Evolutionary conservation across 2,888 invertebrate genomes (phyloP), one percentile per base, ranked within the genome.

Genomic region (Glaucopsyche alexis): DNA sequence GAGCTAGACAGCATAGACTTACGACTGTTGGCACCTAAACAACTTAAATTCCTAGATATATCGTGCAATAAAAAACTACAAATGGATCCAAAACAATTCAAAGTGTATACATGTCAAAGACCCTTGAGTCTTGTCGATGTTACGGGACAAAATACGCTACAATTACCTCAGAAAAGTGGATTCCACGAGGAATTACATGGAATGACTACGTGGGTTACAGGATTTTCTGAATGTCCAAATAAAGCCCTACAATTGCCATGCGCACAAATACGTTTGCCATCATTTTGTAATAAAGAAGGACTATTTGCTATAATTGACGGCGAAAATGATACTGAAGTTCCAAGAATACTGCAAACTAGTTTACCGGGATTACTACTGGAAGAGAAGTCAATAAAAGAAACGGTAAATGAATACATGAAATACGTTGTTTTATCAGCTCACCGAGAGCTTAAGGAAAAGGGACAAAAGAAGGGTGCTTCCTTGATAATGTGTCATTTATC

Each of bases 201-300:
- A 3, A 78, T 81, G 8, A 95, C 95, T 8, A 96, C 96, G 5
- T 97, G 97, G 97, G 94, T 94, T 67, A 94, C 97, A 47, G 97
- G 97, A 0, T 97, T 97, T 86, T 96, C 97, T 0, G 97, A 97
- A 90, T 96, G 97, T 13, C 95, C 97, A 0, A 97, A 97, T 49
- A 94, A 94, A 77, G 94, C 94, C 72, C 94, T 96, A 77, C 95
- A 96, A 80, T 86, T 97, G n/a, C 95, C 95, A 82, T 95, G 97
- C 73, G 95, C 96, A 0, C 97, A 97, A 88, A 94, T 97, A 71
- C 94, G 97, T 72, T 91, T 96, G 75, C 96, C 96, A 14, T 94
- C 95, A 1, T 97, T 96, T 86, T 96, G 96, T 84, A 96, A 96
- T 79, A 94, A 95, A 66, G 97, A 97, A 89, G 97, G 96, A 0